Evolutionary conservation across 2,888 invertebrate genomes (phyloP), one percentile per base, ranked within the genome.

Genomic region (Rhogogaster chlorosoma): DNA sequence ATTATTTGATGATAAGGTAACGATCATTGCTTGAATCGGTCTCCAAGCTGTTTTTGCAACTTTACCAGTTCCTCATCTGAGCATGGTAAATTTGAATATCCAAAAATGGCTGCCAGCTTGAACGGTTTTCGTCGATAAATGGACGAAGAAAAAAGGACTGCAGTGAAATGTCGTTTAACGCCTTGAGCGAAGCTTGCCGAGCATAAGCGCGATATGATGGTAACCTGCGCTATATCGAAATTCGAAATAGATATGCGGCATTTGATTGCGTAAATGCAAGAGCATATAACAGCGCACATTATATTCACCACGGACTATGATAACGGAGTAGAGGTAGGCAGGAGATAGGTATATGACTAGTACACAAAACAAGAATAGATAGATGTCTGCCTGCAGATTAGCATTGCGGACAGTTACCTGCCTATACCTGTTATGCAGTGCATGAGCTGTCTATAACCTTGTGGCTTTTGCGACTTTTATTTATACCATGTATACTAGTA

Each of bases 381-480:
- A 75, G 75, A 75, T 75, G 45, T 18, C 49, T 75, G 49, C 7
- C 26, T 75, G 26, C 7, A 75, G 75, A 75, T 75, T 75, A 75
- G 75, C 45, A 75, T n/a, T 75, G 45, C 75, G 75, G 29, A 49
- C 49, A 67, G 29, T 29, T 22, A 73, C 38, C 32, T 22, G 45
- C 38, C 32, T n/a, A 42, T n/a, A 49, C 26, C 7, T 49, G 45
- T n/a, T 38, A 22, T 29, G 71, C 36, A n/a, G n/a, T 22, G 22
- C 42, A 42, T 10, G 0, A 12, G 73, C 26, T 10, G 22, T 1
- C 22, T 73, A 73, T 42, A 73, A 42, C 70, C 70, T 70, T 36
- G 32, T 32, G 29, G 29, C 26, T 32, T 32, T 67, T 67, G n/a
- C 18, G 26, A 64, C 29, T 64, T 15, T 45, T 45, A 45, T 29